Evolutionary conservation across 2,113 vertebrate genomes (phyloP), one percentile per base, ranked within the genome.

Genomic region (Zingel zingel): DNA sequence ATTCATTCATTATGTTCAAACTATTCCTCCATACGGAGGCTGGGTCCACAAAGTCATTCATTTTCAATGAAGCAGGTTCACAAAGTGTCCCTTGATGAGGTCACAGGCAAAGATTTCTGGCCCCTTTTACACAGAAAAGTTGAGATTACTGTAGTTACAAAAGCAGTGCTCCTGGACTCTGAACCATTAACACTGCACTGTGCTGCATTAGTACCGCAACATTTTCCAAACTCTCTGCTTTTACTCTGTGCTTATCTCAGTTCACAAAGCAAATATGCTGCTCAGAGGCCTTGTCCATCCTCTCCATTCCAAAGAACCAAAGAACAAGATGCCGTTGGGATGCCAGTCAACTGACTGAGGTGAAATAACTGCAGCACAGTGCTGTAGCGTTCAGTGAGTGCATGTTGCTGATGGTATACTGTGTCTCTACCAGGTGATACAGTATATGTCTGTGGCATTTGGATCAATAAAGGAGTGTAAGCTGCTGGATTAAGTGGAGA

Each of bases 351-450:
- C 66, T 14, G 64, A 70, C 43, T 7, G 59, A 45, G 16, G 50
- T 59, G 66, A 70, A 83, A 58, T 23, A 56, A 51, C 61, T 86
- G 83, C 83, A 76, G 88, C 78, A 0, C 76, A 33, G 71, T 50
- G 82, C 72, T 57, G 70, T 23, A 51, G 81, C 27, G 54, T 48
- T 70, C 50, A 77, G 67, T 25, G 64, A 16, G 39, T 74, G 82
- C 69, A 23, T 71, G 81, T 51, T 76, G 69, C 76, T 79, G 72
- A 67, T 48, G 66, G 71, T 76, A 10, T 84, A 64, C 36, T 14
- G 82, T 83, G 86, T 89, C 90, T 89, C 84, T 71, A 80, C 43
- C 84, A 85, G 88, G 84, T 71, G 89, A 87, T 84, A 91, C 84
- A 73, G 48, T 76, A 88, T 82, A 70, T 16, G 81, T 87, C 84